Percentiles rank a stretch among this genome's conserved stretches.
phyloP scores from a whole-genome alignment of 1,140 invertebrate genomes.

The Temnothorax nylanderi region DNA sequence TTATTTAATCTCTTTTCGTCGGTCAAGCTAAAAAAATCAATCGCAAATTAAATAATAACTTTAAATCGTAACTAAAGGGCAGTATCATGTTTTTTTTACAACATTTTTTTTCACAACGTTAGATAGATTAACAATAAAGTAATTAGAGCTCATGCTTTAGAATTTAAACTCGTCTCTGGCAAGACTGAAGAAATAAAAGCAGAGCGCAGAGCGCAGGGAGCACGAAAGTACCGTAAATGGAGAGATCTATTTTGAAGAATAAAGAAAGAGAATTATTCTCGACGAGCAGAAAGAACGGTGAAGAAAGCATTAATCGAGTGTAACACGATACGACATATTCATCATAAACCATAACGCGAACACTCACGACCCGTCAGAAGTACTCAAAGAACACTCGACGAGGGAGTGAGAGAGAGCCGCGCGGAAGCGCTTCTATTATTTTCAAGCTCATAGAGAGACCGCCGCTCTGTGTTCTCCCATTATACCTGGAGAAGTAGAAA shows the following conservation, averaged over 20 bases:
- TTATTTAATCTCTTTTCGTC: not conserved
- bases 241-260: constrained; percentile 61
- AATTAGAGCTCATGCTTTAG: constrained; percentile 27
- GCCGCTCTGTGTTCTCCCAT: constrained; percentile 50
- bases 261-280: constrained; percentile 55
- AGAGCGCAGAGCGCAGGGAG: too few relatives aligned
- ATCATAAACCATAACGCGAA: constrained; percentile 81
- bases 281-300: constrained; percentile 39
- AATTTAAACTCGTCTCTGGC: constrained; percentile 37
- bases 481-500: constrained; percentile 54
- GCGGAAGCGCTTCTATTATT: constrained; percentile 52
- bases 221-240: constrained; percentile 48
- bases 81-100: not conserved
- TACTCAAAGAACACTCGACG: constrained; percentile 81
- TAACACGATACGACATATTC: constrained; percentile 84
- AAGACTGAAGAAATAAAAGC: not conserved
- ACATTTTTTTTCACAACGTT: not conserved
- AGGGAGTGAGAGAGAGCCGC: not conserved
- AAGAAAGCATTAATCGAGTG: constrained; percentile 73
- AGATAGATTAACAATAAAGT: constrained; percentile 12
- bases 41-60: not conserved
- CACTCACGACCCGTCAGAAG: constrained; percentile 73
- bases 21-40: not conserved
- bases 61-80: not conserved
- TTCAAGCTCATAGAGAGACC: constrained; percentile 57